Conservation (phyloP, 2,797 vertebrate species). For the Falco columbarius region DNA sequence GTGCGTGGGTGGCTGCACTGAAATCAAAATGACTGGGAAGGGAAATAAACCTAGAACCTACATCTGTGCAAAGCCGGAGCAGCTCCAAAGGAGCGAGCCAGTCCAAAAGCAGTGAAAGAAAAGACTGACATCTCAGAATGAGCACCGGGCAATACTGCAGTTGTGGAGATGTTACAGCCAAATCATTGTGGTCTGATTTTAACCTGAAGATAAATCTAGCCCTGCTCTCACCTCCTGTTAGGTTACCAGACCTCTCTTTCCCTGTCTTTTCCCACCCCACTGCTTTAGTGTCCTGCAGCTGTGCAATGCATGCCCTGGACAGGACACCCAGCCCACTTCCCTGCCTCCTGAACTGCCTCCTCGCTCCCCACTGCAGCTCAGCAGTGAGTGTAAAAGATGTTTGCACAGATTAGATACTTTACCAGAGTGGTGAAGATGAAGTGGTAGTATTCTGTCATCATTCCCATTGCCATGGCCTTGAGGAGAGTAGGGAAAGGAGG, state of each 20-base stretch:
- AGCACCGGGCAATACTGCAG: background rate
- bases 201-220: background rate
- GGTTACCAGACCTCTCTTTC: background rate
- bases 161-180: background rate
- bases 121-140: rapidly evolving
- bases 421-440: constrained; percentile 99
- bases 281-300: rapidly evolving
- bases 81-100: background rate
- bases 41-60: background rate
- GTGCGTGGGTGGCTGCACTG: rapidly evolving
- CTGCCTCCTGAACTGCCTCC: rapidly evolving
- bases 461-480: constrained; percentile 99
- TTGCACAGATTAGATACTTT: constrained; percentile 75
- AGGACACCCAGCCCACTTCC: background rate
- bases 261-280: background rate
- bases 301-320: rapidly evolving
- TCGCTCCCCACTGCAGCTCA: rapidly evolving
- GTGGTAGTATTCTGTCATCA: constrained; percentile 99
- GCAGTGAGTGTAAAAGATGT: rapidly evolving
- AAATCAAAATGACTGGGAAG: background rate
- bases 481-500: constrained; percentile 56
- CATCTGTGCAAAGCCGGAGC: background rate
- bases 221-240: background rate
- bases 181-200: background rate
- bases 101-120: background rate